Conservation (phyloP, 2,797 vertebrate genomes). For the Euphonia xanthogaster region DNA sequence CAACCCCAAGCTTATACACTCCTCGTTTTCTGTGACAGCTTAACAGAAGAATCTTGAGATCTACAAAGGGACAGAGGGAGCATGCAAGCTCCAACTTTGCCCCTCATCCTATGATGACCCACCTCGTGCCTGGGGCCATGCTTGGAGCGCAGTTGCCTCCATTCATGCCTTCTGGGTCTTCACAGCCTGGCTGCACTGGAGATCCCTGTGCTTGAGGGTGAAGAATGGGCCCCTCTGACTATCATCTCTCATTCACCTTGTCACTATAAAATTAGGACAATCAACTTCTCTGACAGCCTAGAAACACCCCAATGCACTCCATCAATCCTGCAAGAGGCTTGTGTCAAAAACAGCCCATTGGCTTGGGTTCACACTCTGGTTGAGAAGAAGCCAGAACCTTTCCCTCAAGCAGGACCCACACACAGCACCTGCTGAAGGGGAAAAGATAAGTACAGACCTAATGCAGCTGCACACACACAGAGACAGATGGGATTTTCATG, state of each 20-base stretch:
- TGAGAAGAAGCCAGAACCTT: conserved; percentile 2
- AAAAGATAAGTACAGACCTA: background rate
- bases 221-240: background rate
- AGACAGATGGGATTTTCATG: background rate
- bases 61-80: background rate
- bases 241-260: background rate
- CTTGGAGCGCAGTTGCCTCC: background rate
- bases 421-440: background rate
- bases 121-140: background rate
- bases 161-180: background rate
- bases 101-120: background rate
- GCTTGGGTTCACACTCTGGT: background rate
- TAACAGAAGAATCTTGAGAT: background rate
- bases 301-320: background rate
- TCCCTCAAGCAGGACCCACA: background rate
- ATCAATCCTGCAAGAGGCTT: background rate
- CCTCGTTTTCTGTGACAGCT: background rate
- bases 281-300: background rate
- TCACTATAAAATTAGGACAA: background rate
- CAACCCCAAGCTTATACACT: background rate
- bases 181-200: background rate
- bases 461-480: background rate
- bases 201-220: background rate
- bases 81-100: background rate
- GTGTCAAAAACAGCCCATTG: background rate